Percentiles rank a stretch among this genome's conserved stretches.
These are phyloP conservation scores for Galeopterus variegatus DNA, from an alignment of 2,113 vertebrate species.

Conservation along the genomic window DNA sequence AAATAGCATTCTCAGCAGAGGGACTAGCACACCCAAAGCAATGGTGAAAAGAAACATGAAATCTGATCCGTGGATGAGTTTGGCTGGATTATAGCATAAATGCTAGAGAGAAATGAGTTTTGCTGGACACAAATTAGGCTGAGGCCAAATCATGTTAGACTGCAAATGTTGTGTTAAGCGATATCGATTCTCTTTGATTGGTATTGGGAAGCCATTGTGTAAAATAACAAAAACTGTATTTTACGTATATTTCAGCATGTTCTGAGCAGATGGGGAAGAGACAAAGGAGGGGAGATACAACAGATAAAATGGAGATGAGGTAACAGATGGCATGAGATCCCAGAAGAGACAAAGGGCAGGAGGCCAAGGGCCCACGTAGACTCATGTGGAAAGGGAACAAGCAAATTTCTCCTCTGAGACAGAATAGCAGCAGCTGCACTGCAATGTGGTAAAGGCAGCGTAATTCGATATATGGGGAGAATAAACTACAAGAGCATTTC, in stretches of 20 bases:
- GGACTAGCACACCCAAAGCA: background rate
- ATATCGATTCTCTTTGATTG: background rate
- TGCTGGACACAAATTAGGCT: background rate
- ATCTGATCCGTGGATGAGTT: background rate
- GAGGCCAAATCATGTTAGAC: background rate
- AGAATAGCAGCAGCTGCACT: background rate
- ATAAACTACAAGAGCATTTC: background rate
- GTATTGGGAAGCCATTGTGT: background rate
- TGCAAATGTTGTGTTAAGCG: background rate
- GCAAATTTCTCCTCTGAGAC: background rate
- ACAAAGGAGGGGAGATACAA: background rate
- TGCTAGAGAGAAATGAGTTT: background rate
- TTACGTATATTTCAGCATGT: slow-evolving; percentile 2
- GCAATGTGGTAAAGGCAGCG: background rate
- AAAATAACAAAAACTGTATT: background rate
- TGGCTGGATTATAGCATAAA: background rate
- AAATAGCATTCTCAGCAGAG: background rate
- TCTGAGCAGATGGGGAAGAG: slow-evolving; percentile 49
- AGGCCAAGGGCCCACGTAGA: background rate
- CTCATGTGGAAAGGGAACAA: background rate
- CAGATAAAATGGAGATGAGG: background rate
- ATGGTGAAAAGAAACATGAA: background rate
- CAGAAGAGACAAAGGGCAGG: background rate
- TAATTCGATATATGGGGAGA: background rate
- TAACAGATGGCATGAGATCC: slow-evolving; percentile 38